Evolutionary conservation across 2,888 invertebrate genomes (phyloP).

Genomic region (Myopa tessellatipennis): DNA sequence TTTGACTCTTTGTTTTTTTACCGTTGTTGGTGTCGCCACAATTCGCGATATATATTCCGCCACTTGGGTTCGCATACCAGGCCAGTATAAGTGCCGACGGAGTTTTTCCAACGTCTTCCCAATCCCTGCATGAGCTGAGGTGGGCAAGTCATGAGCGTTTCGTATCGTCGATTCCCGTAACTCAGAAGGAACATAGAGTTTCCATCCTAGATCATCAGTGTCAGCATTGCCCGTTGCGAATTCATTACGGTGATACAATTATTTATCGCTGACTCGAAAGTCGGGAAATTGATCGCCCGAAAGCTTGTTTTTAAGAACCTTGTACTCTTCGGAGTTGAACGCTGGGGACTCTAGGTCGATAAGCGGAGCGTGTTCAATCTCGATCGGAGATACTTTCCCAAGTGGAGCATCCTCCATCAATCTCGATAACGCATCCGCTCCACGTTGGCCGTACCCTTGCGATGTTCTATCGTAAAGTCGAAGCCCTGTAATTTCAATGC

Average conservation of each 20-base stretch:
- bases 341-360: conserved; percentile 11
- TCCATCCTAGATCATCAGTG: no score
- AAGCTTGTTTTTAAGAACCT: background rate
- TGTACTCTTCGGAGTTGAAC: conserved; percentile 23
- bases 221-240: no score
- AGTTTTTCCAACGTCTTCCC: no score
- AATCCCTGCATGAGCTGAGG: no score
- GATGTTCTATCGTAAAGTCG: background rate
- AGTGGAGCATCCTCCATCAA: background rate
- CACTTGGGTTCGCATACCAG: no score
- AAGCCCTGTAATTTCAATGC: background rate
- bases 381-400: background rate
- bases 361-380: background rate
- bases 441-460: conserved; percentile 25
- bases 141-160: no score
- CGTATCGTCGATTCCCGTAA: no score
- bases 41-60: background rate
- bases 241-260: conserved; percentile 21
- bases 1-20: no score
- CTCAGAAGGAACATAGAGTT: no score
- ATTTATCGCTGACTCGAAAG: conserved; percentile 8
- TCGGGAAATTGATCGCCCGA: conserved; percentile 4
- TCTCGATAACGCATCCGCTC: conserved; percentile 32
- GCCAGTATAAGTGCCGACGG: no score
- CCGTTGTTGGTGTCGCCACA: no score